Evolutionary conservation across 2,113 vertebrate species (phyloP).

Genomic region (Tyto alba): DNA sequence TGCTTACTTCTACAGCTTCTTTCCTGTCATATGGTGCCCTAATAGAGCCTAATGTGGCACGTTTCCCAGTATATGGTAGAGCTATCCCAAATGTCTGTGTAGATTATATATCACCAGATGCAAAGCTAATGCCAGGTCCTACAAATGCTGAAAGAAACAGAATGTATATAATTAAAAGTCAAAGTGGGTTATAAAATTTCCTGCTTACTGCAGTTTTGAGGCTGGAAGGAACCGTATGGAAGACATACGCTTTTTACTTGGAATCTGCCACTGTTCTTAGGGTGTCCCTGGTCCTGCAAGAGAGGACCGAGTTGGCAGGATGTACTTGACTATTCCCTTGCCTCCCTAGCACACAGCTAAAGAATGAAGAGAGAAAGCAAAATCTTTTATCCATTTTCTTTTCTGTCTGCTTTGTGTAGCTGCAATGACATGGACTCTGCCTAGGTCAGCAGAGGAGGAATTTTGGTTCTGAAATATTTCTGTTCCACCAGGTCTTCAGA

Average conservation of each 20-base stretch:
- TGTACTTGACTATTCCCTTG: neutral
- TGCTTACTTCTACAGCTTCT: neutral
- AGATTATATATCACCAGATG: neutral
- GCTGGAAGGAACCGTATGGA: neutral
- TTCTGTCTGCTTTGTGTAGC: neutral
- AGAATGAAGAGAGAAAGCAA: neutral
- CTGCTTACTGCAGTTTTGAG: neutral
- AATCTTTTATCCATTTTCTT: neutral
- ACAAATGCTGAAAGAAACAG: neutral
- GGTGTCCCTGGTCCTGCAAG: neutral
- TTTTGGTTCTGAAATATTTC: neutral
- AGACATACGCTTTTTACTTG: neutral
- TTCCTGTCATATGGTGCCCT: neutral
- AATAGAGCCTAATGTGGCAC: neutral
- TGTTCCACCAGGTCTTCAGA: neutral
- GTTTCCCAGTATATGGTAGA: neutral
- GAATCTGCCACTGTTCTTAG: neutral
- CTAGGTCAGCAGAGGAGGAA: neutral
- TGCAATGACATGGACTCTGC: neutral
- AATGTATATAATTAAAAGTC: neutral
- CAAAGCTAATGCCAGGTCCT: neutral
- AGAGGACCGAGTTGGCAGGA: neutral
- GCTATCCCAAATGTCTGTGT: neutral
- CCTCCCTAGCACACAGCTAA: neutral
- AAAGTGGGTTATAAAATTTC: neutral